These are phyloP conservation scores for Rhynchomys soricoides DNA, from an alignment of 2,113 vertebrate genomes.

Conservation along the genomic window DNA sequence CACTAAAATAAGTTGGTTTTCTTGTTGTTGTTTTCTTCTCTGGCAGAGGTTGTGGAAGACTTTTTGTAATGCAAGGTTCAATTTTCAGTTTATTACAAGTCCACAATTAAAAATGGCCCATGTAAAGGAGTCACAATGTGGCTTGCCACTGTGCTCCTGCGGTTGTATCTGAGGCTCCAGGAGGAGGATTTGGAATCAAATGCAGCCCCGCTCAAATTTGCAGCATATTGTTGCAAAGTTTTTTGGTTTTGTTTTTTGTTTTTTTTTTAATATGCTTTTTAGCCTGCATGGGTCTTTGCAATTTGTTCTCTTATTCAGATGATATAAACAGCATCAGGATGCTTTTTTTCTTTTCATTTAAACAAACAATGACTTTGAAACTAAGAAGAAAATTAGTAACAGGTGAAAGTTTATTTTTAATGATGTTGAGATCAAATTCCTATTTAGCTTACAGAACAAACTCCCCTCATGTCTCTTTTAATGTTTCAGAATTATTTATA, in stretches of 20 bases:
- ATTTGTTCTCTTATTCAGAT: constrained; percentile 71
- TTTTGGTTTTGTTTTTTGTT: background rate
- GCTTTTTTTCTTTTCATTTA: constrained; percentile 68
- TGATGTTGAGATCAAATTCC: constrained; percentile 72
- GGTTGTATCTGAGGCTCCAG: background rate
- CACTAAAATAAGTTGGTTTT: background rate
- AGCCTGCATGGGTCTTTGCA: constrained; percentile 53
- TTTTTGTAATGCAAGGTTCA: constrained; percentile 64
- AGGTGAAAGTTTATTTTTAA: constrained; percentile 81
- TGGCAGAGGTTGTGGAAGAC: constrained; percentile 54
- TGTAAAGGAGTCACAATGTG: constrained; percentile 26
- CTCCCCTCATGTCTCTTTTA: constrained; percentile 65
- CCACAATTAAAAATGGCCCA: constrained; percentile 68
- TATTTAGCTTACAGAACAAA: constrained; percentile 76
- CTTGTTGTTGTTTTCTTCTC: constrained; percentile 24
- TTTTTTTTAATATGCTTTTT: constrained; percentile 62
- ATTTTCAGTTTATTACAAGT: constrained; percentile 70
- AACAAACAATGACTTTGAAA: constrained; percentile 79
- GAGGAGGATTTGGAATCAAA: background rate
- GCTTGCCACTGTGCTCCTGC: background rate
- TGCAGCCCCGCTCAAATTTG: constrained; percentile 36
- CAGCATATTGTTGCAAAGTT: constrained; percentile 60
- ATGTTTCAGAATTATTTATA: constrained; percentile 77
- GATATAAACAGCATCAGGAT: constrained; percentile 70
- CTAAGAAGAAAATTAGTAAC: constrained; percentile 81